phyloP scores from a whole-genome alignment of 2,888 invertebrate genomes.

The Dicroscelio sp. region DNA sequence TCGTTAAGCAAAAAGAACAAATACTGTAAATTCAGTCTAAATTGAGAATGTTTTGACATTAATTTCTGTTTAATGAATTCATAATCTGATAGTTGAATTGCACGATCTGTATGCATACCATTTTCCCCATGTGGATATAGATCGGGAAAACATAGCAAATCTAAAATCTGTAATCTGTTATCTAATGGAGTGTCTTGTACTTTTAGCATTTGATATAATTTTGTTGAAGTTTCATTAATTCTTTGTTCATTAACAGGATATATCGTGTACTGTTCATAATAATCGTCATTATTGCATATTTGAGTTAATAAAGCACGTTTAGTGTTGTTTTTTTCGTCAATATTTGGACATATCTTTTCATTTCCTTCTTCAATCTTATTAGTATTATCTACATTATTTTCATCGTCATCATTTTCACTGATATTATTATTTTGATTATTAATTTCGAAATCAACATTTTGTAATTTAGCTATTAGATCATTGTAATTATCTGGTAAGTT shows the following conservation, averaged over 20 bases:
- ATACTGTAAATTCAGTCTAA: slow-evolving; percentile 84
- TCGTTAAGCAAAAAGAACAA: slow-evolving; percentile 85
- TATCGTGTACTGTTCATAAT: slow-evolving; percentile 76
- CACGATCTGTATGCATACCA: slow-evolving; percentile 75
- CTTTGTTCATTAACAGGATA: slow-evolving; percentile 62
- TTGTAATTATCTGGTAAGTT: slow-evolving; percentile 74
- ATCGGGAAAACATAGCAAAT: slow-evolving; percentile 84
- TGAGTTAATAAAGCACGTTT: slow-evolving; percentile 55
- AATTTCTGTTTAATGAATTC: slow-evolving; percentile 83
- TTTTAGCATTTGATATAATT: slow-evolving; percentile 84
- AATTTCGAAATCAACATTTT: background rate
- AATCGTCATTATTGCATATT: slow-evolving; percentile 69
- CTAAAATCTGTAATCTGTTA: slow-evolving; percentile 71
- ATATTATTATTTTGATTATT: slow-evolving; percentile 76
- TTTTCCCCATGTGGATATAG: slow-evolving; percentile 73
- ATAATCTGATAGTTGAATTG: slow-evolving; percentile 70
- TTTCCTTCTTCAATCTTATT: background rate
- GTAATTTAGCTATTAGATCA: slow-evolving; percentile 8
- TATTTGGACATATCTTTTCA: background rate
- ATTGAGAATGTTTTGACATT: slow-evolving; percentile 83
- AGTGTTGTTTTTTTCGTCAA: background rate
- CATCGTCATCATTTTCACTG: slow-evolving; percentile 76
- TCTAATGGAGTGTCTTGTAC: slow-evolving; percentile 79
- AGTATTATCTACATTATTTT: too few relatives aligned
- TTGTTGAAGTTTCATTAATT: slow-evolving; percentile 60